These are phyloP conservation scores for Miltochrista miniata DNA, from an alignment of 2,888 invertebrate genomes.

Conservation along the genomic window DNA sequence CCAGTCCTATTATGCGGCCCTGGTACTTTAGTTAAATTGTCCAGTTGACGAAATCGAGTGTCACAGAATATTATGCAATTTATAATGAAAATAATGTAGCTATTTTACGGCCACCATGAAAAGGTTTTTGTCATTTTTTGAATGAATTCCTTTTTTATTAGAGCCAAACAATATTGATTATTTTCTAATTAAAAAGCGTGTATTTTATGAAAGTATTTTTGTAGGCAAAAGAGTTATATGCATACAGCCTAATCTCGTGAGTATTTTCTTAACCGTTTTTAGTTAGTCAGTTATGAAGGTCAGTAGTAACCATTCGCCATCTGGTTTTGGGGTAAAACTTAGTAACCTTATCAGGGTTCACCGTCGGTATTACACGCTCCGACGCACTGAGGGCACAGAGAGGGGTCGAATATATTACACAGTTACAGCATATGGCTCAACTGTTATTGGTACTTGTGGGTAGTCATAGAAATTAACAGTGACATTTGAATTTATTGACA, in stretches of 20 bases:
- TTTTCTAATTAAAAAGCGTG: too few relatives aligned
- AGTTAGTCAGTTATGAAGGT: constrained; percentile 1
- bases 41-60: background rate
- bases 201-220: too few relatives aligned
- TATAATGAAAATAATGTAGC: too few relatives aligned
- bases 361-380: constrained; percentile 26
- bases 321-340: constrained; percentile 4
- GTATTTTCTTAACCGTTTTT: constrained; percentile 1
- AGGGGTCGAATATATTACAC: constrained; percentile 3
- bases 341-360: constrained; percentile 20
- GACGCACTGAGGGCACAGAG: constrained; percentile 7
- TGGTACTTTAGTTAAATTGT: constrained; percentile 2
- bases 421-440: constrained; percentile 16
- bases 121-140: too few relatives aligned
- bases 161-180: too few relatives aligned
- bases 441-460: constrained; percentile 10
- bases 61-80: too few relatives aligned
- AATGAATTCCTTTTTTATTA: too few relatives aligned
- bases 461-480: background rate
- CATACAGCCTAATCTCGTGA: background rate
- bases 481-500: background rate
- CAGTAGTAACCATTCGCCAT: constrained; percentile 3
- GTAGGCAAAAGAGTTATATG: too few relatives aligned
- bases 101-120: too few relatives aligned
- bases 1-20: background rate